Percentiles rank a stretch among this genome's conserved stretches.
Evolutionary conservation across 2,797 vertebrate species (phyloP).

Genomic region (Loriculus beryllinus): DNA sequence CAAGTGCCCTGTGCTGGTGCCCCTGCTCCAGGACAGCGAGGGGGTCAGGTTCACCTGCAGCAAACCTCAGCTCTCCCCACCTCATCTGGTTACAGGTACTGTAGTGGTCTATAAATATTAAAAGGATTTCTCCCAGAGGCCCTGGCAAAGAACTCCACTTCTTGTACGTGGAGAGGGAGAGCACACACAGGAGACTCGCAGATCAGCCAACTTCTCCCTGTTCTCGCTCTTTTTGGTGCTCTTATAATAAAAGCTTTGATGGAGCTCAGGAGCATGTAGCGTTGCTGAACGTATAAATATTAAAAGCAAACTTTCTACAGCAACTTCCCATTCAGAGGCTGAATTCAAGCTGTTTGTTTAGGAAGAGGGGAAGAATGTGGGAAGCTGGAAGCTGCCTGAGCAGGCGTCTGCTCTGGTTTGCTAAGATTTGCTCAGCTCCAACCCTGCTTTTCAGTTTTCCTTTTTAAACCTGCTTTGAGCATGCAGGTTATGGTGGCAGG

Average conservation of each 20-base stretch:
- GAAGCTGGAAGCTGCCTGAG: not conserved
- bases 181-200: not conserved
- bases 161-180: not conserved
- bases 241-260: slow-evolving; percentile 64
- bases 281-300: slow-evolving; percentile 67
- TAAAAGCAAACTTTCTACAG: slow-evolving; percentile 72
- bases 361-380: not conserved
- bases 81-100: slow-evolving; percentile 32
- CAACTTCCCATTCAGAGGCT: slow-evolving; percentile 62
- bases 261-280: slow-evolving; percentile 55
- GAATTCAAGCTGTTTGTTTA: slow-evolving; percentile 67
- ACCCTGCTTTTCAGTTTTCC: not conserved
- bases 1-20: not conserved
- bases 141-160: slow-evolving; percentile 28
- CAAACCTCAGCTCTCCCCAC: not conserved
- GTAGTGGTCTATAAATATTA: slow-evolving; percentile 66
- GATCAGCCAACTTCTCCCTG: slow-evolving; percentile 24
- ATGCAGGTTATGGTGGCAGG: not conserved
- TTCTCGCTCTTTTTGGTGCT: slow-evolving; percentile 39
- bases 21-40: not conserved
- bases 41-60: not conserved
- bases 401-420: slow-evolving; percentile 2
- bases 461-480: not conserved
- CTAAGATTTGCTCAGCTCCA: slow-evolving; percentile 28
- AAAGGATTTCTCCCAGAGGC: slow-evolving; percentile 57